Percentiles rank a stretch among this genome's conserved stretches.
These are phyloP conservation scores for Rhagonycha fulva DNA, from an alignment of 2,888 invertebrate species.

Conservation along the genomic window DNA sequence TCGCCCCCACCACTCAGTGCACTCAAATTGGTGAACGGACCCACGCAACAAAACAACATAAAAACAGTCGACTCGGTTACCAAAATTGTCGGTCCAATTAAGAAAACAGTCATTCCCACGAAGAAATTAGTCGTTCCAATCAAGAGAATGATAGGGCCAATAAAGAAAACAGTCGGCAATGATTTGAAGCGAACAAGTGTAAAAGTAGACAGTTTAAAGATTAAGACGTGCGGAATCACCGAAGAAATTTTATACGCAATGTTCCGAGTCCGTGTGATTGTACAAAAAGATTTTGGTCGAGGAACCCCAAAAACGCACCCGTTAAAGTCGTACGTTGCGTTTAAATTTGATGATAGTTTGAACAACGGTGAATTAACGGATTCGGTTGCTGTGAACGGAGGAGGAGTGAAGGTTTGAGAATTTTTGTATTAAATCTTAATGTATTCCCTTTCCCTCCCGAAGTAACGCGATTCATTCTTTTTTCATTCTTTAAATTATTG, in stretches of 20 bases:
- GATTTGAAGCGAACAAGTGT: not conserved
- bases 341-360: not conserved
- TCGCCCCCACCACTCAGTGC: not conserved
- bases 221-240: not conserved
- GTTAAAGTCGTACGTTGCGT: not conserved
- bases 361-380: not conserved
- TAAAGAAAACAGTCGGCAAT: not conserved
- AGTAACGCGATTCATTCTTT: not conserved
- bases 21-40: not conserved
- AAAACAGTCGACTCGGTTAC: not conserved
- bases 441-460: not conserved
- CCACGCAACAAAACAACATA: not conserved
- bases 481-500: not conserved
- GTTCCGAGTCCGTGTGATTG: not conserved
- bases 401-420: not conserved
- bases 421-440: not conserved
- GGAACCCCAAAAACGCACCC: not conserved
- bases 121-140: not conserved
- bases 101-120: not conserved
- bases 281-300: not conserved
- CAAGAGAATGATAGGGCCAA: not conserved
- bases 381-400: not conserved
- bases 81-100: not conserved
- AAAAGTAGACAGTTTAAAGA: not conserved
- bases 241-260: not conserved